Evolutionary conservation across 2,888 invertebrate genomes (phyloP).

Genomic region (Meteorus cinctellus): DNA sequence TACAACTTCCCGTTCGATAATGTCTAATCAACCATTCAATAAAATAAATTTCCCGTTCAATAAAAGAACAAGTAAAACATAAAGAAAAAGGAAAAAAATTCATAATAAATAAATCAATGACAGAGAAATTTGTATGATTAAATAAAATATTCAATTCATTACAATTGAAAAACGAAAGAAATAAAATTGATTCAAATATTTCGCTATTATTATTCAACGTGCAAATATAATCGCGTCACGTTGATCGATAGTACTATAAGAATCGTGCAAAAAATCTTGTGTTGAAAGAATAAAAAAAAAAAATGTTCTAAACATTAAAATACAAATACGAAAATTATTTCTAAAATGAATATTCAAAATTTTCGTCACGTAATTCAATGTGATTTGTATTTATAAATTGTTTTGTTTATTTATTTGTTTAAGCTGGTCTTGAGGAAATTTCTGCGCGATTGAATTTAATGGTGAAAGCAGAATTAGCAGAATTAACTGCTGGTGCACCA

Average conservation of each 20-base stretch:
- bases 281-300: not conserved
- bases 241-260: conserved; percentile 6
- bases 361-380: not conserved
- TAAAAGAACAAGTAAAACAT: not conserved
- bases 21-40: not conserved
- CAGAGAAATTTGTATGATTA: no score
- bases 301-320: not conserved
- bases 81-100: not conserved
- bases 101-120: not conserved
- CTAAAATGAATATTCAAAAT: not conserved
- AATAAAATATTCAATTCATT: no score
- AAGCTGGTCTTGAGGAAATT: conserved; percentile 82
- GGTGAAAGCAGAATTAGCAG: conserved; percentile 76
- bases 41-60: not conserved
- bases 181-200: not conserved
- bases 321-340: no score
- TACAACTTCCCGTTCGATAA: not conserved
- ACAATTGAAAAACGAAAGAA: not conserved
- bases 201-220: not conserved
- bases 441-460: conserved; percentile 82
- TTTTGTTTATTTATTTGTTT: conserved; percentile 45
- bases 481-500: conserved; percentile 71
- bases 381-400: not conserved
- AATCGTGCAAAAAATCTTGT: conserved; percentile 20
- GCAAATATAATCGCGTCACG: conserved; percentile 24